Base-by-base conservation (phyloP, 2,888 invertebrate genomes). In the Selenia dentaria region DNA sequence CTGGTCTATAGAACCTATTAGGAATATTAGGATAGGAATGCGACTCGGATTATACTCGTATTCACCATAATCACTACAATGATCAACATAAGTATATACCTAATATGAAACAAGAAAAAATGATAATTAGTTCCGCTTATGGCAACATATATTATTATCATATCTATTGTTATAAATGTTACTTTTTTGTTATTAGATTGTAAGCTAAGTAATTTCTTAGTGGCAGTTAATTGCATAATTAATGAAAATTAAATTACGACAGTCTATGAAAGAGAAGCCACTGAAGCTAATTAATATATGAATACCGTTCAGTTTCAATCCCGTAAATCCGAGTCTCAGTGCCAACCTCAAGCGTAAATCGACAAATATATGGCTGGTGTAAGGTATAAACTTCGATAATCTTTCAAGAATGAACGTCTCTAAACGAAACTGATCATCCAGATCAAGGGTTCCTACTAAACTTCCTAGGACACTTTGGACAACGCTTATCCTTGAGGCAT, bases 381-480 rank as follows among this genome's bases (percentile, higher is more conserved):
- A 73, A 2, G 87, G 86, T 37, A 86, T 64, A 28, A 88, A 76
- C 10, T 65, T 68, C n/a, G 79, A 73, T 32, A 85, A 58, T 62
- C 78, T 74, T 57, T 79, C 69, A 32, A 87, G 55, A 36, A 84
- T 56, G 26, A 67, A 37, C 24, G 74, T 59, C 51, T 88, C 81
- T 55, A 93, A 83, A 35, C 84, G 71, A 13, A 90, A 79, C 9
- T 92, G 84, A 24, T 85, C 74, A 39, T 91, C 83, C 25, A 86
- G 64, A 13, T 88, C 72, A 41, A 92, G 63, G 24, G 88, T 81
- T 47, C 87, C 86, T 2, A 94, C 68, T 24, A 93, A 81, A 41
- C 92, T 91, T 26, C 92, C 92, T n/a, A 94, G 67, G 27, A 87
- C 76, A 31, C 82, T 79, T 54, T 91, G 87, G 31, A 91, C 67